Conservation (phyloP, 2,797 vertebrate species). For the Enteromius afrohamiltoni region DNA sequence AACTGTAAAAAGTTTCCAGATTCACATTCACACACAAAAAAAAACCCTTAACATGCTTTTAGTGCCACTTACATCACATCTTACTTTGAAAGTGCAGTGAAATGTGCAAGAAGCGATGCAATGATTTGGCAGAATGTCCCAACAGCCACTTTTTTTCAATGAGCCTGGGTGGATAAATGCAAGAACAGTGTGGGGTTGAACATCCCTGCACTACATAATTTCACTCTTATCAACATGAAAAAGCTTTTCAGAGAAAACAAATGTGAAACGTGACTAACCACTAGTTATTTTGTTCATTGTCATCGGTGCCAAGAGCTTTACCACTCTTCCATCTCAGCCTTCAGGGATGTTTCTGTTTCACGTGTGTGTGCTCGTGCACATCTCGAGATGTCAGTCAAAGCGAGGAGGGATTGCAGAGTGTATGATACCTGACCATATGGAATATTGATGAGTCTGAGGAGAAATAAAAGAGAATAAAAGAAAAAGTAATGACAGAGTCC, state of each 20-base stretch:
- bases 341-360: slow-evolving; percentile 7
- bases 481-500: slow-evolving; percentile 48
- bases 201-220: slow-evolving; percentile 24
- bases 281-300: slow-evolving; percentile 19
- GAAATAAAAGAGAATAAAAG: slow-evolving; percentile 48
- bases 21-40: neutral
- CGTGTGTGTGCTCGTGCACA: slow-evolving; percentile 20
- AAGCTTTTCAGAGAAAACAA: slow-evolving; percentile 39
- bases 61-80: neutral
- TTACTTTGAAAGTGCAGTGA: neutral
- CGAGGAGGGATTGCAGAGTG: slow-evolving; percentile 25
- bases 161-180: neutral
- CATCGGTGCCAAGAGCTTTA: neutral
- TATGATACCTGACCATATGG: slow-evolving; percentile 47
- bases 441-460: slow-evolving; percentile 58
- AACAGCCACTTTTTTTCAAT: neutral
- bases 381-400: slow-evolving; percentile 33
- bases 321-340: neutral
- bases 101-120: neutral
- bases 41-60: neutral
- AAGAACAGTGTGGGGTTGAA: neutral
- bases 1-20: neutral
- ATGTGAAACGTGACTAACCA: slow-evolving; percentile 21
- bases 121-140: neutral
- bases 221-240: slow-evolving; percentile 25